phyloP scores from a whole-genome alignment of 2,888 invertebrate species.

The Tetramorium bicarinatum region DNA sequence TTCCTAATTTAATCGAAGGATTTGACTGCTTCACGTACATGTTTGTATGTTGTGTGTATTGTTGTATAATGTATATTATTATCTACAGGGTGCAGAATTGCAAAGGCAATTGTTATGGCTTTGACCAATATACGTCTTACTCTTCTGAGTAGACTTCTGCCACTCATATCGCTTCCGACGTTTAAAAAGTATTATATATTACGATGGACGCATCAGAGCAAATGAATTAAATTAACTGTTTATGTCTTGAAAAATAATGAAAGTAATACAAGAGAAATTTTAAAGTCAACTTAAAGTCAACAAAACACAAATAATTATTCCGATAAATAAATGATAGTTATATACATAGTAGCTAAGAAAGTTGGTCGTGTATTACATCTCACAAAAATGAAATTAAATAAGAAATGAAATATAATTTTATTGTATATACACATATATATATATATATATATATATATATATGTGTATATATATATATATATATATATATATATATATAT shows the following conservation, averaged over 20 bases:
- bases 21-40: constrained; percentile 9
- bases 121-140: constrained; percentile 38
- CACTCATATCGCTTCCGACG: constrained; percentile 20
- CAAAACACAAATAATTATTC: not conserved
- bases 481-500: no score
- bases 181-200: constrained; percentile 9
- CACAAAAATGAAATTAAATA: constrained; percentile 10
- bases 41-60: constrained; percentile 21
- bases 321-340: constrained; percentile 11
- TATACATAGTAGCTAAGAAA: not conserved
- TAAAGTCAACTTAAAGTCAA: not conserved
- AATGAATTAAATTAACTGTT: not conserved
- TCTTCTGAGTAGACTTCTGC: constrained; percentile 34
- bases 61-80: constrained; percentile 11
- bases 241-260: not conserved
- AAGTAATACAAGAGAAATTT: not conserved
- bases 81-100: constrained; percentile 43
- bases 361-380: not conserved
- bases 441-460: not conserved
- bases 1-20: constrained; percentile 24
- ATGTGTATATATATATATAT: not conserved
- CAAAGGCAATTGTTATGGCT: constrained; percentile 36
- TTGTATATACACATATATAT: not conserved
- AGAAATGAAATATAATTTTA: not conserved
- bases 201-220: not conserved